Evolutionary conservation across 2,797 vertebrate genomes (phyloP), one percentile per base, ranked within the genome.

Genomic region (Euphonia xanthogaster): DNA sequence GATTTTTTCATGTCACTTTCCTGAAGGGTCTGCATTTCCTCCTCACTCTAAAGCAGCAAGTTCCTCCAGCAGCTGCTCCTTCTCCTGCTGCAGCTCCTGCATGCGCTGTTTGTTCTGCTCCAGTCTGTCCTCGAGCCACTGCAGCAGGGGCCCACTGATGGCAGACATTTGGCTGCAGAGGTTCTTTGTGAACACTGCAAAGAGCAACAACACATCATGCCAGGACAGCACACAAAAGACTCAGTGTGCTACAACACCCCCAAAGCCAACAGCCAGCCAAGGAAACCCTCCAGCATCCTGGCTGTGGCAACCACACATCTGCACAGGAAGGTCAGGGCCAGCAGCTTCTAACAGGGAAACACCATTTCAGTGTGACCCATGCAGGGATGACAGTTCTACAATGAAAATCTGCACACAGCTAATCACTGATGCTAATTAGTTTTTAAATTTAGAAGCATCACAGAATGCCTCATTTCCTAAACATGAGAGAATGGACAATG

Each of bases 91-190:
- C 83, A 99, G 97, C 90, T 99, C 98, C 84, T 96, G 96, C 79
- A 99, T 94, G 42, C 98, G 98, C 95, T 98, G 98, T 45, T 98
- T 98, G 98, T 99, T 99, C 97, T 99, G 99, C 95, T 99, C 98
- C 95, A 99, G 97, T 28, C 99, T 98, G 98, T 99, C 99, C 97
- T 99, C 99, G 91, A 99, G 96, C 99, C 99, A 99, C 97, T 99
- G 99, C 63, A 99, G 98, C 83, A 99, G 98, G 3, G 99, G 99
- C 6, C 99, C 99, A 7, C 99, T 99, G 92, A 99, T 98, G 42
- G 99, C 99, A 0, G 99, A 99, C 99, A 99, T 99, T 97, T 99
- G 99, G 95, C 99, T 99, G 98, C 99, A 99, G 76, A 99, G 98
- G 97, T 99, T 99, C 98, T 99, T 99, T 18, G 99, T 99, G 98